These are phyloP conservation scores for Ciconia maguari DNA, from an alignment of 2,113 vertebrate genomes.

Conservation along the genomic window DNA sequence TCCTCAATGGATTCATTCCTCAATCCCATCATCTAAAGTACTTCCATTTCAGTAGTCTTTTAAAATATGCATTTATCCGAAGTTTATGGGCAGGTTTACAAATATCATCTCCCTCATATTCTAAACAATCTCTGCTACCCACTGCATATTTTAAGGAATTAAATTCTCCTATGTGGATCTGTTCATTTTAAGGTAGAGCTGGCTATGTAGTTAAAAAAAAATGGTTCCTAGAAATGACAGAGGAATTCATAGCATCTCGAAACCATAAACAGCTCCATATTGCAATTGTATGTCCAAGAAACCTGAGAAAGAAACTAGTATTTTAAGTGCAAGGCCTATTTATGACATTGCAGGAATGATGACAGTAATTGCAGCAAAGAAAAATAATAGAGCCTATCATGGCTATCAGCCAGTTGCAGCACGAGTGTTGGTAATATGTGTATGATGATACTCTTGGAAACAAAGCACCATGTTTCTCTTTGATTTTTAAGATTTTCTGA, in stretches of 20 bases:
- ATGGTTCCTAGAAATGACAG: background rate
- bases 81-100: background rate
- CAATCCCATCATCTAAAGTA: constrained; percentile 1
- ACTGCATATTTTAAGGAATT: background rate
- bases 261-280: background rate
- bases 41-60: background rate
- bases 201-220: background rate
- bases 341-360: background rate
- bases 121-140: background rate
- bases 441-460: background rate
- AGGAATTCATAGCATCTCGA: background rate
- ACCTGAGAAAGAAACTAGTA: background rate
- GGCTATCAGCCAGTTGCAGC: background rate
- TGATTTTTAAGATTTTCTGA: background rate
- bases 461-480: background rate
- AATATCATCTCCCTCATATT: background rate
- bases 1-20: background rate
- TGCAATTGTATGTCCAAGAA: background rate
- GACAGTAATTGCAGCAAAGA: background rate
- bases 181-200: background rate
- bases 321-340: background rate
- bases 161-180: constrained; percentile 2
- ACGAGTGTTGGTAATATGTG: background rate
- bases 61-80: background rate
- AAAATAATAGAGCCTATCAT: background rate